Percentiles rank a stretch among this genome's conserved stretches.
These are phyloP conservation scores for Eueides isabella DNA, from an alignment of 1,140 invertebrate species.

Conservation along the genomic window DNA sequence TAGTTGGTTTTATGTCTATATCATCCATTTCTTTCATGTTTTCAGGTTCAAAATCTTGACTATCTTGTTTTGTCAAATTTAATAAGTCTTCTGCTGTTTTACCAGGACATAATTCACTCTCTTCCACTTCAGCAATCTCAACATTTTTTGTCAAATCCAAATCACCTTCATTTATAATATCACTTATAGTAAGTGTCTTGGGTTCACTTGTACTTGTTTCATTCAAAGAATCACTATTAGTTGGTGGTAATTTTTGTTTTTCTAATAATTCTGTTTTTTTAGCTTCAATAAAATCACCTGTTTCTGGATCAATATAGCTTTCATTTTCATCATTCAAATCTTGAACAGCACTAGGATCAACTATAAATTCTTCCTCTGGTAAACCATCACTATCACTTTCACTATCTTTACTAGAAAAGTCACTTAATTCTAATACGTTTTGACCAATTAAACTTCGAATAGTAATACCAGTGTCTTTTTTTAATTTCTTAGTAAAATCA, in stretches of 20 bases:
- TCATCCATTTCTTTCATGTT: slow-evolving; percentile 84
- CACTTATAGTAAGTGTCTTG: slow-evolving; percentile 77
- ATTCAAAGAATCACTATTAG: slow-evolving; percentile 35
- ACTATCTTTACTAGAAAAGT: slow-evolving; percentile 76
- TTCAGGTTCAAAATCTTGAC: slow-evolving; percentile 79
- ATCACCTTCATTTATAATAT: slow-evolving; percentile 78
- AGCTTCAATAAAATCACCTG: slow-evolving; percentile 73
- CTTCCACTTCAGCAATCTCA: slow-evolving; percentile 77
- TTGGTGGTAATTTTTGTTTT: slow-evolving; percentile 3
- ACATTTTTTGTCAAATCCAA: slow-evolving; percentile 78
- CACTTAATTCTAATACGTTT: slow-evolving; percentile 78
- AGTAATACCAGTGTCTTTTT: slow-evolving; percentile 79
- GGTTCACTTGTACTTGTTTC: slow-evolving; percentile 48
- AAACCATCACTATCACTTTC: slow-evolving; percentile 76
- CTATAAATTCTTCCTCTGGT: slow-evolving; percentile 77
- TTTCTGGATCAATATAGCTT: slow-evolving; percentile 81
- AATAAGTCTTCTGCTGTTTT: slow-evolving; percentile 70
- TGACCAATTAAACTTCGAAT: slow-evolving; percentile 79
- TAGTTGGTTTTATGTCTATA: slow-evolving; percentile 49
- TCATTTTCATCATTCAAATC: slow-evolving; percentile 78
- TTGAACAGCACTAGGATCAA: slow-evolving; percentile 75
- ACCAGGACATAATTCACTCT: slow-evolving; percentile 73
- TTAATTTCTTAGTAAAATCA: slow-evolving; percentile 80
- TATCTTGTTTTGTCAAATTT: slow-evolving; percentile 63
- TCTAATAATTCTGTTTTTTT: slow-evolving; percentile 49